These are phyloP conservation scores for Astyanax mexicanus DNA, from an alignment of 2,797 vertebrate species.

Conservation along the genomic window DNA sequence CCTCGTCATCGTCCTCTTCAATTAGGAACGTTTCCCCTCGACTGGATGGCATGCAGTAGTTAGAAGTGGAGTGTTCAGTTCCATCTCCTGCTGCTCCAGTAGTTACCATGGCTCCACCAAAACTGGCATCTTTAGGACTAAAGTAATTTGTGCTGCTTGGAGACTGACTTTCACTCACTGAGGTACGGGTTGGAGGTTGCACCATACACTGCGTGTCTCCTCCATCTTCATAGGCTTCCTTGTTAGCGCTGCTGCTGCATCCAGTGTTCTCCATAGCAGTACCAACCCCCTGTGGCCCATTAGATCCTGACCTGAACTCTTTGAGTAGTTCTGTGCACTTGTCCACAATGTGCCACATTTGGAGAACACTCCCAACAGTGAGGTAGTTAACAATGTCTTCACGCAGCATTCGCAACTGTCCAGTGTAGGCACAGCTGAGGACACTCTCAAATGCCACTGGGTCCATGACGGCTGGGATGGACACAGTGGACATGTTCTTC, in stretches of 20 bases:
- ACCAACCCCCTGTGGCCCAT: constrained; percentile 21
- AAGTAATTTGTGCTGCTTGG: constrained; percentile 96
- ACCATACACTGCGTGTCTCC: constrained; percentile 59
- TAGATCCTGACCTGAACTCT: constrained; percentile 68
- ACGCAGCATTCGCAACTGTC: constrained; percentile 86
- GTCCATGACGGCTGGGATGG: constrained; percentile 90
- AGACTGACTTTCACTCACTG: constrained; percentile 87
- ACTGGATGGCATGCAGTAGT: constrained; percentile 87
- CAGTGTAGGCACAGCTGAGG: constrained; percentile 90
- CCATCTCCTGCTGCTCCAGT: constrained; percentile 65
- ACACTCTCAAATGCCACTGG: constrained; percentile 91
- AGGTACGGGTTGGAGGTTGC: constrained; percentile 66
- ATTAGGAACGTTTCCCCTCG: constrained; percentile 81
- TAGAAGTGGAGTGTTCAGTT: constrained; percentile 84
- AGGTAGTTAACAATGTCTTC: constrained; percentile 93
- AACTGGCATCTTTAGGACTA: constrained; percentile 82
- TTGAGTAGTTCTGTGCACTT: constrained; percentile 94
- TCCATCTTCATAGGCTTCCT: constrained; percentile 33
- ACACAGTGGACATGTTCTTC: constrained; percentile 91
- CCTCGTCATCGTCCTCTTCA: constrained; percentile 73
- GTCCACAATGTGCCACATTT: constrained; percentile 98
- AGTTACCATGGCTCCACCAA: constrained; percentile 59
- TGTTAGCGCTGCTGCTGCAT: constrained; percentile 24
- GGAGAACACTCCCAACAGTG: constrained; percentile 94
- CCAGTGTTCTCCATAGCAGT: constrained; percentile 55